These are phyloP conservation scores for Monopis laevigella DNA, from an alignment of 2,888 invertebrate species.

Conservation along the genomic window DNA sequence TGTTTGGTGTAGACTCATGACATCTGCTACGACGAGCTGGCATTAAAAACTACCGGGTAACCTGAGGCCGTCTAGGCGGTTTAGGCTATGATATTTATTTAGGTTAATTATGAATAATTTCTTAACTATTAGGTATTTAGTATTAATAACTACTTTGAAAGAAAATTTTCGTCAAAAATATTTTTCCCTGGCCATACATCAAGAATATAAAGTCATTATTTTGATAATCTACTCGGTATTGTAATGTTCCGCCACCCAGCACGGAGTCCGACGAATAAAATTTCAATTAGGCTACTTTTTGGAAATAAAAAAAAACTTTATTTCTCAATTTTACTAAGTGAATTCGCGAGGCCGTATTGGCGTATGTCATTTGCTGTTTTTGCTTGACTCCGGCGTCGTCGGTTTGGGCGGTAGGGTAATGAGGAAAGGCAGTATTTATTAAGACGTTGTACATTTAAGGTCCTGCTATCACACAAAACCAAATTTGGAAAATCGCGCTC, in stretches of 20 bases:
- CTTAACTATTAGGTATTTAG: no score
- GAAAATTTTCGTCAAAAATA: no score
- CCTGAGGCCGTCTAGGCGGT: no score
- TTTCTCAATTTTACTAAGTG: conserved; percentile 61
- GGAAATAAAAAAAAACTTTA: conserved; percentile 43
- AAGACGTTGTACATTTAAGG: conserved; percentile 34
- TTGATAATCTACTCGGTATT: conserved; percentile 25
- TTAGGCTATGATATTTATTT: no score
- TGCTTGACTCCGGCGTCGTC: conserved; percentile 37
- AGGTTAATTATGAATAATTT: no score
- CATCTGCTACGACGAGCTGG: no score
- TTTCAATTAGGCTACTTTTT: conserved; percentile 61
- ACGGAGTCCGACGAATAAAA: conserved; percentile 43
- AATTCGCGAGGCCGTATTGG: conserved; percentile 40
- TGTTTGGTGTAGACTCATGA: no score
- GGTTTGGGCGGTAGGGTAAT: conserved; percentile 61
- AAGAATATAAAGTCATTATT: conserved; percentile 7
- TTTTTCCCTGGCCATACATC: no score
- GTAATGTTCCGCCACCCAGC: conserved; percentile 54
- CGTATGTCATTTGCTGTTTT: conserved; percentile 61
- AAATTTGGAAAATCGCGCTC: no score
- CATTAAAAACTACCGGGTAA: no score
- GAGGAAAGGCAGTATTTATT: conserved; percentile 56
- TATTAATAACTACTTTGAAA: no score
- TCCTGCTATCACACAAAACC: conserved; percentile 1